Conservation (phyloP, 2,797 vertebrate genomes). For the Hyperoplus immaculatus region DNA sequence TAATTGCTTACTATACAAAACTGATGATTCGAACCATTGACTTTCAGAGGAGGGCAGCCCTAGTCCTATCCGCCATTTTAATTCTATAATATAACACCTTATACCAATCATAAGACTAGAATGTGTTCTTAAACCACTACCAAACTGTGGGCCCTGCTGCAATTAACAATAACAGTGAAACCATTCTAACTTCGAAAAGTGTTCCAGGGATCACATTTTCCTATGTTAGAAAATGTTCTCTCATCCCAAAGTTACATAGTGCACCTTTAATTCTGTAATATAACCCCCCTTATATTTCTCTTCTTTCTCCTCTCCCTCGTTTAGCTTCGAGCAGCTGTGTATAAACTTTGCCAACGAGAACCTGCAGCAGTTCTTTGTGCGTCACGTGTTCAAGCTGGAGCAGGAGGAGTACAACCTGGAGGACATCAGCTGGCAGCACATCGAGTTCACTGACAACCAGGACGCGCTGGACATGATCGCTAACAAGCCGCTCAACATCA, state of each 20-base stretch:
- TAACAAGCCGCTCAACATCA: conserved; percentile 98
- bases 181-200: too few species aligned
- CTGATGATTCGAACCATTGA: too few species aligned
- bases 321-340: conserved; percentile 97
- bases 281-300: background rate
- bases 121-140: too few species aligned
- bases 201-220: too few species aligned
- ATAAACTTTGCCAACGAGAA: conserved; percentile 99
- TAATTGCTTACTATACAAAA: too few species aligned
- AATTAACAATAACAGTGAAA: too few species aligned
- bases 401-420: conserved; percentile 99
- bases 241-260: too few species aligned
- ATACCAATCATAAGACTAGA: too few species aligned
- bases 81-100: background rate
- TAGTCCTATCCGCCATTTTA: background rate
- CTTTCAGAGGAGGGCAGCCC: too few species aligned
- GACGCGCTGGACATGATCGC: conserved; percentile 98
- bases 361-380: conserved; percentile 98
- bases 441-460: conserved; percentile 99
- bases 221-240: too few species aligned
- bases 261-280: background rate
- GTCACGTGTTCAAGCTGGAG: conserved; percentile 97
- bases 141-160: too few species aligned
- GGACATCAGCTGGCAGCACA: conserved; percentile 98
- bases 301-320: background rate